Evolutionary conservation across 2,888 invertebrate species (phyloP), one percentile per base, ranked within the genome.

Genomic region (Cataglyphis altisquamis): DNA sequence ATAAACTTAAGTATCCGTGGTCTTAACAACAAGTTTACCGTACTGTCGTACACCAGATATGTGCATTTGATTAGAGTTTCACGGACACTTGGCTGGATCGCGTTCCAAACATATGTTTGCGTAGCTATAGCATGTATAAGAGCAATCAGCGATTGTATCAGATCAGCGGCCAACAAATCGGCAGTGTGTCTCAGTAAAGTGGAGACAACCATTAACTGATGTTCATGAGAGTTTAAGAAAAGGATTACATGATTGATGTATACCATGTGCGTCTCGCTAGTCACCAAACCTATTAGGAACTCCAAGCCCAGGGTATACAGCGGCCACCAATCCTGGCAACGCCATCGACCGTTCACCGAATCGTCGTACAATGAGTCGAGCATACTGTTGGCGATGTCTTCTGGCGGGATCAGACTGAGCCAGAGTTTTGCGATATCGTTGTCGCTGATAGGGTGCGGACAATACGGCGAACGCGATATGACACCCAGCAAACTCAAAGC

Each of bases 261-360:
- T 10, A 91, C 82, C 5, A 92, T 88, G 0, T 91, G 90, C 18
- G 87, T 87, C 67, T 91, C 91, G 21, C 91, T 91, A 10, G 90
- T 92, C 3, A 94, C 90, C 15, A 95, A 83, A 9, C 94, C 94
- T 21, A 91, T 93, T 1, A 94, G 70, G 72, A 94, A 93, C 78
- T 94, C 94, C 1, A 95, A 84, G 1, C 94, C 94, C 0, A 93
- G 90, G 0, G 94, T 93, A 41, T 94, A 94, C 32, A 94, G 85
- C 0, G 94, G 92, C 94, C 94, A 94, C 94, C 94, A 94, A 62
- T 94, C 94, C 41, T 94, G 94, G 82, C 94, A 94, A 9, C 93
- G 91, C 94, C 94, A 94, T 1, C 90, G 88, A 12, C 90, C 91
- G 29, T 90, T 92, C 32, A 92, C 74, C 29, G 86, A 88, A 82